Percentiles rank a stretch among this genome's conserved stretches.
These are phyloP conservation scores for Dreissena polymorpha DNA, from an alignment of 1,140 invertebrate species.

Conservation along the genomic window DNA sequence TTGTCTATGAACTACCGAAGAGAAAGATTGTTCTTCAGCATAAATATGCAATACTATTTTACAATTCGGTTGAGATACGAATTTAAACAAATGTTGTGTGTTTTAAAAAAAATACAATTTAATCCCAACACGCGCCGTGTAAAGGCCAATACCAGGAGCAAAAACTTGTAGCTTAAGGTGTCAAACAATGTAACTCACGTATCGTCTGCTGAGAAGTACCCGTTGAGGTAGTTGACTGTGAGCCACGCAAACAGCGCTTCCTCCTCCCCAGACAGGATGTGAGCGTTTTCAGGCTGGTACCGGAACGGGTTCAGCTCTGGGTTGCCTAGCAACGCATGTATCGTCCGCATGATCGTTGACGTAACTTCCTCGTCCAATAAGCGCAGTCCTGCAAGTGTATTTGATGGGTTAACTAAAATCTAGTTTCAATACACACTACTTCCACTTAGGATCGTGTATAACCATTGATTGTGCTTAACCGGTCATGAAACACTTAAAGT, in stretches of 20 bases:
- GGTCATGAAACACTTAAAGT: no score
- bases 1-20: background rate
- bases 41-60: background rate
- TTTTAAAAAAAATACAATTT: no score
- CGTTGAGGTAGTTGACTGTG: constrained; percentile 77
- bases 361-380: constrained; percentile 47
- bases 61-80: background rate
- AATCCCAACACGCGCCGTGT: no score
- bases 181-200: no score
- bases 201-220: constrained; percentile 24
- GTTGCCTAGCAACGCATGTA: constrained; percentile 34
- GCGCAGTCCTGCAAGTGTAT: constrained; percentile 54
- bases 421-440: background rate
- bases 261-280: constrained; percentile 78
- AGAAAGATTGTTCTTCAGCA: background rate
- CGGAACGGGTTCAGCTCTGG: constrained; percentile 59
- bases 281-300: constrained; percentile 62
- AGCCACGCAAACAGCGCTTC: constrained; percentile 81
- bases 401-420: no score
- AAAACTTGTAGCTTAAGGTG: no score
- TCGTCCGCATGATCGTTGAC: constrained; percentile 32
- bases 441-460: no score
- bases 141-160: no score
- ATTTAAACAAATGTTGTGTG: no score
- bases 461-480: no score